A percentile compares a stretch with the other conserved stretches of the same genome.
phyloP scores from a whole-genome alignment of 2,797 vertebrate species.

The Centroberyx gerrardi region DNA sequence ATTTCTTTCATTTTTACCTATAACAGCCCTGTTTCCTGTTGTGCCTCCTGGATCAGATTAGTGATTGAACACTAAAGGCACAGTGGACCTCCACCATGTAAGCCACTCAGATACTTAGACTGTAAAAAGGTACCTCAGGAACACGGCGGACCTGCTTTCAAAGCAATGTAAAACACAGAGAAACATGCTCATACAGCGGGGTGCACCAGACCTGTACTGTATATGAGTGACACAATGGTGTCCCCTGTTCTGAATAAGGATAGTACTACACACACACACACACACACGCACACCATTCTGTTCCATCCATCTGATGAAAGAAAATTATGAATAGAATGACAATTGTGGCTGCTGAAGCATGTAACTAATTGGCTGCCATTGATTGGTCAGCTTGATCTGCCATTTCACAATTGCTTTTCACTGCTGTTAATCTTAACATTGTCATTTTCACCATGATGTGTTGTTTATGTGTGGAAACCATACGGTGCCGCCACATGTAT shows the following conservation, averaged over 20 bases:
- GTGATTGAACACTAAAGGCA: conserved; percentile 80
- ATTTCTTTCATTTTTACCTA: conserved; percentile 82
- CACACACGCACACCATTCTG: neutral
- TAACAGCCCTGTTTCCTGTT: conserved; percentile 82
- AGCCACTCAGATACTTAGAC: conserved; percentile 63
- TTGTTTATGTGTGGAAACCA: neutral
- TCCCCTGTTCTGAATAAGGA: conserved; percentile 27
- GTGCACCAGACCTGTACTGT: neutral
- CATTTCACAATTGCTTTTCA: conserved; percentile 28
- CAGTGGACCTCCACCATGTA: conserved; percentile 71
- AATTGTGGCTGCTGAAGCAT: conserved; percentile 34
- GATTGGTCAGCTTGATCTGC: conserved; percentile 28
- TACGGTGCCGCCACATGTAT: neutral
- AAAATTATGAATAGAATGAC: conserved; percentile 25
- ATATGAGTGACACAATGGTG: neutral
- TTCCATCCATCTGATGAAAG: conserved; percentile 2
- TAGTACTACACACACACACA: neutral
- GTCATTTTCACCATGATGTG: neutral
- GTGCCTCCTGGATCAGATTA: conserved; percentile 82
- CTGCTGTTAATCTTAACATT: conserved; percentile 7
- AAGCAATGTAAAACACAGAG: conserved; percentile 41
- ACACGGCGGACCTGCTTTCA: conserved; percentile 49
- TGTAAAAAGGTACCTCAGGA: conserved; percentile 66
- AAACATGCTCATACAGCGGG: conserved; percentile 36
- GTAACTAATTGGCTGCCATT: conserved; percentile 36